Base-by-base conservation (phyloP, 2,797 vertebrate genomes). In the Babyrousa celebensis region DNA sequence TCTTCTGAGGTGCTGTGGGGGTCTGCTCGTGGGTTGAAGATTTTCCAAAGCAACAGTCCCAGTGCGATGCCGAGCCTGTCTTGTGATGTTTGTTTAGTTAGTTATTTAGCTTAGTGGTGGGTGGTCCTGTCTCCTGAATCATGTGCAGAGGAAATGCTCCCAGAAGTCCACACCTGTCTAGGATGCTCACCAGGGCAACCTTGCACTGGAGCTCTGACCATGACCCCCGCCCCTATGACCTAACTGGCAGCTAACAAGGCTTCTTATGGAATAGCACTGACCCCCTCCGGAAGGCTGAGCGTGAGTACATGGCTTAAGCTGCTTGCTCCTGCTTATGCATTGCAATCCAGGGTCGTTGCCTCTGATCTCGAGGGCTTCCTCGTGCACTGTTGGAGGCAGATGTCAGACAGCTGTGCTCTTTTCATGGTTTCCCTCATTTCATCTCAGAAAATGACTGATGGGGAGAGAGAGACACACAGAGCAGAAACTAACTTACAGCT, bases 341-440 rank as follows among this genome's bases (percentile, higher is more conserved):
- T 48, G 12, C 10, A 0, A 3, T 6, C 52, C 0, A 1, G 21
- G 43, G 4, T 16, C 20, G 36, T 56, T 74, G 52, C 29, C 67
- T 16, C 43, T 0, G 1, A 77, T 58, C 71, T 0, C 74, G 0
- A 0, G 52, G 20, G 89, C 67, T 75, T 36, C 75, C 21, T 58
- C 16, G 54, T 0, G 7, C 29, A 0, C 6, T 68, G 91, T 27
- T 95, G 93, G 72, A 82, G 91, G 93, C 83, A 94, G 77, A 29
- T 56, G 93, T 95, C 96, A 93, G 40, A 94, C 85, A 85, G 91
- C 83, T 91, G 96, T 96, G 95, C 95, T 97, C 89, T 70, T 63
- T 29, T 18, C 78, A 54, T 89, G 93, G 93, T 96, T 88, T 67
- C 58, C 67, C 87, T 94, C 74, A 95, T 93, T 95, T 95, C 70